phyloP scores from a whole-genome alignment of 1,140 invertebrate genomes.

The Drosophila ercepeae region DNA sequence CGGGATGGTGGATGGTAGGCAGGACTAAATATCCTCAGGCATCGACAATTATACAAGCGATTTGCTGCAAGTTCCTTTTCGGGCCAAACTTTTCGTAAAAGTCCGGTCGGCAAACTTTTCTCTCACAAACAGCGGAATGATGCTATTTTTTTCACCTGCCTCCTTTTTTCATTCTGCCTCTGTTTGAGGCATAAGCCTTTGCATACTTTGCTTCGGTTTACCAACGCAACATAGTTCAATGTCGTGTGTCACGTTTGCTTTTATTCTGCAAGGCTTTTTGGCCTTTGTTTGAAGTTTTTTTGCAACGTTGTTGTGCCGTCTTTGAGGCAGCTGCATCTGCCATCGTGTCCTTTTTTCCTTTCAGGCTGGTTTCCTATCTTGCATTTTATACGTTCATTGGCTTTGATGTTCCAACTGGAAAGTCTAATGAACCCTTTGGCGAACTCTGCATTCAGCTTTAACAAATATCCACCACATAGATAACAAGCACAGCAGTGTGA shows the following conservation, averaged over 20 bases:
- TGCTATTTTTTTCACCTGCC: neutral
- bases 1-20: neutral
- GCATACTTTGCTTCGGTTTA: conserved; percentile 50
- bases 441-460: conserved; percentile 52
- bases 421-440: conserved; percentile 75
- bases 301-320: conserved; percentile 30
- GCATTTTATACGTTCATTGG: conserved; percentile 71
- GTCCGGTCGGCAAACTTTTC: conserved; percentile 13
- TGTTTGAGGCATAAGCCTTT: conserved; percentile 15
- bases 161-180: neutral
- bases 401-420: conserved; percentile 62
- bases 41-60: conserved; percentile 52
- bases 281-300: conserved; percentile 48
- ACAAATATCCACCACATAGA: conserved; percentile 32
- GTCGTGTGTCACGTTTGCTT: conserved; percentile 66
- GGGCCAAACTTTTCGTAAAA: conserved; percentile 11
- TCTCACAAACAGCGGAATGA: neutral
- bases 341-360: neutral
- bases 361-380: conserved; percentile 12
- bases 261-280: conserved; percentile 21
- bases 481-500: conserved; percentile 10
- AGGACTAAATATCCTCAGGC: conserved; percentile 36
- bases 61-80: conserved; percentile 29
- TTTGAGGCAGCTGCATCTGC: conserved; percentile 49
- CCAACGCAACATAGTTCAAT: conserved; percentile 31